Evolutionary conservation across 2,888 invertebrate species (phyloP).

Genomic region (Heliconius cydno): DNA sequence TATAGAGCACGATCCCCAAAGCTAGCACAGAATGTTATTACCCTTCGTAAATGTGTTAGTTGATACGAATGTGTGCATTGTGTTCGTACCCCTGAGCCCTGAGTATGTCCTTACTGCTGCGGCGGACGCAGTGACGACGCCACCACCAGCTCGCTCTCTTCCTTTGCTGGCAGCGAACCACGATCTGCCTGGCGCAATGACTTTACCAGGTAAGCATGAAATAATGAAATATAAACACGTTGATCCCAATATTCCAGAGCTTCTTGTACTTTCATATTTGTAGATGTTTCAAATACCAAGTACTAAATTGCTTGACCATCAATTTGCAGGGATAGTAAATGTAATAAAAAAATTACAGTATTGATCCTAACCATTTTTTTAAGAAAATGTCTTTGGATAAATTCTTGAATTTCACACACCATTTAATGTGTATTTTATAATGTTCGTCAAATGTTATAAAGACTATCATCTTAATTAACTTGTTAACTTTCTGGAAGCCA

Average conservation of each 20-base stretch:
- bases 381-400: not conserved
- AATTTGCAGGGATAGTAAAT: not conserved
- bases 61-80: slow-evolving; percentile 64
- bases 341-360: not conserved
- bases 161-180: slow-evolving; percentile 68
- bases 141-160: slow-evolving; percentile 76
- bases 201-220: slow-evolving; percentile 71
- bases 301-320: not conserved
- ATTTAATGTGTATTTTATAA: not conserved
- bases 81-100: slow-evolving; percentile 67
- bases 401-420: not conserved
- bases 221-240: not conserved
- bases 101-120: slow-evolving; percentile 58
- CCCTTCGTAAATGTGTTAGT: slow-evolving; percentile 49
- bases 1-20: slow-evolving; percentile 45
- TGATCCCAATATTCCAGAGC: not conserved
- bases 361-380: not conserved
- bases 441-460: not conserved
- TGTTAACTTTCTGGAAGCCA: not conserved
- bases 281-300: slow-evolving; percentile 1
- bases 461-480: not conserved
- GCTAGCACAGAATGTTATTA: slow-evolving; percentile 48
- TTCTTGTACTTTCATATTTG: not conserved
- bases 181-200: slow-evolving; percentile 78
- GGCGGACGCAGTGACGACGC: slow-evolving; percentile 77